These are phyloP conservation scores for Charina bottae DNA, from an alignment of 2,113 vertebrate species.

Conservation along the genomic window DNA sequence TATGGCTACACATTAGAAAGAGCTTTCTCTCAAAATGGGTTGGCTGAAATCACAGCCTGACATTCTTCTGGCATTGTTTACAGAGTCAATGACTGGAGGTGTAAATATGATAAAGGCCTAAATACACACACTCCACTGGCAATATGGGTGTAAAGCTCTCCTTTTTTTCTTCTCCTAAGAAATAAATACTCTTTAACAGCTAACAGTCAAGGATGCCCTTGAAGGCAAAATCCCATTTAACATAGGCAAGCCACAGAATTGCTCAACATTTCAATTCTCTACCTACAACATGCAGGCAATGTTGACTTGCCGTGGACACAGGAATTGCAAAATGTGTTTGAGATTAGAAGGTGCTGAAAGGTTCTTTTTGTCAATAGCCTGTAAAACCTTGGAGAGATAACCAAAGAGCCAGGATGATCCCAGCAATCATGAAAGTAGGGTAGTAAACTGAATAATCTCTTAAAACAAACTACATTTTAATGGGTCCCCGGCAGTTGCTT, in stretches of 20 bases:
- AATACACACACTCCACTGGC: not conserved
- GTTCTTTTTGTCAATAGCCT: not conserved
- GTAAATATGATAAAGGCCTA: not conserved
- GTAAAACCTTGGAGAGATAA: slow-evolving; percentile 5
- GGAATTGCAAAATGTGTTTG: slow-evolving; percentile 17
- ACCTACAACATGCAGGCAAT: not conserved
- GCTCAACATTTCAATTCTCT: not conserved
- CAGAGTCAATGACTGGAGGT: not conserved
- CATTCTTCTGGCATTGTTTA: slow-evolving; percentile 25
- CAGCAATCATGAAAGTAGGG: not conserved
- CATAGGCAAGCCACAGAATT: not conserved
- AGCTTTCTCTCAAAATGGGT: not conserved
- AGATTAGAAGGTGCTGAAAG: slow-evolving; percentile 27
- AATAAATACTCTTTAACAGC: not conserved
- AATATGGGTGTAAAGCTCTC: not conserved
- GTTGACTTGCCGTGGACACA: not conserved
- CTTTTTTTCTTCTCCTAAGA: not conserved
- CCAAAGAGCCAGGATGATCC: slow-evolving; percentile 10
- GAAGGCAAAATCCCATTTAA: slow-evolving; percentile 12
- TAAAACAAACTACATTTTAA: not conserved
- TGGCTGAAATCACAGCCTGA: slow-evolving; percentile 41
- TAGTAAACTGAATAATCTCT: not conserved
- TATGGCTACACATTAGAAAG: not conserved
- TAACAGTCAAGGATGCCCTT: not conserved
- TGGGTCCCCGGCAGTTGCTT: not conserved